Evolutionary conservation across 2,797 vertebrate species (phyloP).

Genomic region (Neoniphon sammara): DNA sequence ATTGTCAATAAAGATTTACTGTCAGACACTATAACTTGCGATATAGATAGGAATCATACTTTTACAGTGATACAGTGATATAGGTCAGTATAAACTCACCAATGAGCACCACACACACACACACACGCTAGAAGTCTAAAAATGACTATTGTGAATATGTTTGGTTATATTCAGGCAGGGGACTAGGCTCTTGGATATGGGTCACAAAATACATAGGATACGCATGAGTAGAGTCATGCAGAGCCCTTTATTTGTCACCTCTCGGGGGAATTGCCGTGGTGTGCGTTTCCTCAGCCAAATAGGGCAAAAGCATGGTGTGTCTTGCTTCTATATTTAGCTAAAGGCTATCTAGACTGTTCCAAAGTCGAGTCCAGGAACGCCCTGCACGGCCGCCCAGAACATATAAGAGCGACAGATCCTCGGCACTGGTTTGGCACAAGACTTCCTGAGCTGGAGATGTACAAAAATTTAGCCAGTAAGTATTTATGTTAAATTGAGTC

Average conservation of each 20-base stretch:
- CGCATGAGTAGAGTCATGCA: neutral
- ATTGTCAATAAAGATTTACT: too few relatives aligned
- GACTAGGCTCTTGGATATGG: neutral
- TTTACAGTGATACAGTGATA: too few relatives aligned
- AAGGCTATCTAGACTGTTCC: slow-evolving; percentile 34
- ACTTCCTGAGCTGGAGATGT: slow-evolving; percentile 83
- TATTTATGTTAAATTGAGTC: slow-evolving; percentile 84
- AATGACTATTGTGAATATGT: neutral
- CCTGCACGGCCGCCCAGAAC: slow-evolving; percentile 24
- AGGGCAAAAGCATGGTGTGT: slow-evolving; percentile 48
- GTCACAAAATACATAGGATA: slow-evolving; percentile 5
- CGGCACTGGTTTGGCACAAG: slow-evolving; percentile 82
- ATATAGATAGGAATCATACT: too few relatives aligned
- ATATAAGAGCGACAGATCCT: slow-evolving; percentile 79
- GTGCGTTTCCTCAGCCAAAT: slow-evolving; percentile 65
- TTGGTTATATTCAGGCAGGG: slow-evolving; percentile 1
- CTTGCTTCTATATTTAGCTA: slow-evolving; percentile 65
- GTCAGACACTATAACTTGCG: too few relatives aligned
- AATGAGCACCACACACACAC: too few relatives aligned
- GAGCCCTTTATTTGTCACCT: slow-evolving; percentile 18
- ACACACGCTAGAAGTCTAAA: neutral
- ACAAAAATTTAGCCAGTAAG: slow-evolving; percentile 86
- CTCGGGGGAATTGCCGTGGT: slow-evolving; percentile 23
- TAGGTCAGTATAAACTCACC: neutral
- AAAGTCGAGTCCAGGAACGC: slow-evolving; percentile 39